A percentile compares a stretch with the other conserved stretches of the same genome.
Conservation (phyloP, 2,888 invertebrate genomes). For the Hirtodrosophila trivittata region DNA sequence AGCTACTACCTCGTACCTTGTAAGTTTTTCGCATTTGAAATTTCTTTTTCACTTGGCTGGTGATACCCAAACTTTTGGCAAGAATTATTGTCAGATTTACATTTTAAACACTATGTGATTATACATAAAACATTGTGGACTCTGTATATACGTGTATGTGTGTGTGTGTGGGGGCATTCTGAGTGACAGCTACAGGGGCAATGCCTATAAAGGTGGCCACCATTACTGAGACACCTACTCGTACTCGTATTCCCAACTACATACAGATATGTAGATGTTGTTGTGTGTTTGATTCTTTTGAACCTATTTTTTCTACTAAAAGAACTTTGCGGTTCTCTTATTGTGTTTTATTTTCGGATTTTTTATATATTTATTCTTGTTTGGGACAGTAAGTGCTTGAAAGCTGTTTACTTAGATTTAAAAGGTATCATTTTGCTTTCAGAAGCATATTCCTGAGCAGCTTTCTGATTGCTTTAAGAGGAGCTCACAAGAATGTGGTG, state of each 20-base stretch:
- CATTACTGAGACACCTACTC: slow-evolving; percentile 39
- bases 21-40: slow-evolving; percentile 53
- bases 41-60: slow-evolving; percentile 41
- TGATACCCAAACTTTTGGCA: slow-evolving; percentile 41
- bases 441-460: too few relatives aligned
- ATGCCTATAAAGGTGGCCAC: slow-evolving; percentile 31
- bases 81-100: slow-evolving; percentile 42
- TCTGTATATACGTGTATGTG: slow-evolving; percentile 8
- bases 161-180: slow-evolving; percentile 45
- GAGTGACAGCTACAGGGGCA: slow-evolving; percentile 62
- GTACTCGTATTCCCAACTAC: slow-evolving; percentile 14
- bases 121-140: slow-evolving; percentile 47
- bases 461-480: too few relatives aligned
- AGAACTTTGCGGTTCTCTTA: slow-evolving; percentile 36
- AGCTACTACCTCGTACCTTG: slow-evolving; percentile 33
- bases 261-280: not conserved
- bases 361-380: not conserved
- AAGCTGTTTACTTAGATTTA: too few relatives aligned
- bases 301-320: slow-evolving; percentile 18
- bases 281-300: slow-evolving; percentile 8
- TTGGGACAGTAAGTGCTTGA: not conserved
- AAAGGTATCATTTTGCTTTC: too few relatives aligned
- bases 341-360: slow-evolving; percentile 25
- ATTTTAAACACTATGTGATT: slow-evolving; percentile 61
- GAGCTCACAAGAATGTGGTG: too few relatives aligned